phyloP scores from a whole-genome alignment of 2,797 vertebrate species.

The Gouania willdenowi region DNA sequence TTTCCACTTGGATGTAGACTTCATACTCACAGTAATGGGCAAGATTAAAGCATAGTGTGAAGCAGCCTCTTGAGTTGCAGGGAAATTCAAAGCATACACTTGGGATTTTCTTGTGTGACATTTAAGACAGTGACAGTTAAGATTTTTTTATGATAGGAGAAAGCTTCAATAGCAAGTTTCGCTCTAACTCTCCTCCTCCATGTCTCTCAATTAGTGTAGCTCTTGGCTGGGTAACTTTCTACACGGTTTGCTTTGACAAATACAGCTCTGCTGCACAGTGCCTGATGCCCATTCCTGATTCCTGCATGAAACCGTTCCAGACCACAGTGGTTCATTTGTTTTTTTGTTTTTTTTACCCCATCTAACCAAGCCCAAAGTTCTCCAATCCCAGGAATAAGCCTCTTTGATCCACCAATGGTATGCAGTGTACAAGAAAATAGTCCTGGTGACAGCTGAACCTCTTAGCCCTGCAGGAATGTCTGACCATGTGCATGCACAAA shows the following conservation, averaged over 20 bases:
- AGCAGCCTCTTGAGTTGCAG: constrained; percentile 27
- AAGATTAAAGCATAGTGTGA: constrained; percentile 41
- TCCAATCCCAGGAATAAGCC: constrained; percentile 56
- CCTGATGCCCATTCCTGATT: background rate
- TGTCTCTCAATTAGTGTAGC: constrained; percentile 19
- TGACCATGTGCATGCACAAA: constrained; percentile 32
- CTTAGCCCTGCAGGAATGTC: constrained; percentile 65
- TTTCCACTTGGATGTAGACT: constrained; percentile 20
- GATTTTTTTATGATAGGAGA: constrained; percentile 30
- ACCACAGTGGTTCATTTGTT: constrained; percentile 13
- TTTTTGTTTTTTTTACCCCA: background rate
- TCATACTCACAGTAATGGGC: constrained; percentile 34
- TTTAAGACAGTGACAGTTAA: constrained; percentile 46
- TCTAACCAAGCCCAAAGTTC: constrained; percentile 20
- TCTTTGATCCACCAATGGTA: constrained; percentile 56
- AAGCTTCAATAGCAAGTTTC: constrained; percentile 17
- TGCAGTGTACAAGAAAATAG: constrained; percentile 58
- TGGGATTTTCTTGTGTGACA: constrained; percentile 29
- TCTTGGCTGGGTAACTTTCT: constrained; percentile 30
- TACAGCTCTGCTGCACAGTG: constrained; percentile 5
- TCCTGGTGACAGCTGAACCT: constrained; percentile 62
- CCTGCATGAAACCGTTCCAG: constrained; percentile 31
- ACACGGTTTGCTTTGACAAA: constrained; percentile 47
- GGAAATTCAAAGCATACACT: constrained; percentile 33
- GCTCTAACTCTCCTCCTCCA: background rate